A percentile compares a stretch with the other conserved stretches of the same genome.
These are phyloP conservation scores for Plebejus melissa DNA, from an alignment of 2,888 invertebrate species.

Conservation along the genomic window DNA sequence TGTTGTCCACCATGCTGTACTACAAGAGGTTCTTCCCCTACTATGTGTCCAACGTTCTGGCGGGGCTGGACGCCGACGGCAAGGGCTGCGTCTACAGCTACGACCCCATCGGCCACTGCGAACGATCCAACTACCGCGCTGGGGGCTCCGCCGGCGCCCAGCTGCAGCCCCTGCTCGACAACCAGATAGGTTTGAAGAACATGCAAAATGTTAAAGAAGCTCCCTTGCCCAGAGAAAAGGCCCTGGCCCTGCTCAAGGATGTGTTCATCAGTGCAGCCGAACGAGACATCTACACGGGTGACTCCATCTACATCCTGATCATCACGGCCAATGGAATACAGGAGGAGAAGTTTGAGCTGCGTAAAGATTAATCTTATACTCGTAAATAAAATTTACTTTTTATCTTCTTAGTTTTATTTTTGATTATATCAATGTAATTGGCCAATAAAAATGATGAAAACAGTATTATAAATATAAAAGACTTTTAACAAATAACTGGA, in stretches of 20 bases:
- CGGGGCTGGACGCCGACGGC: constrained; percentile 95
- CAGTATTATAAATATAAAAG: constrained; percentile 35
- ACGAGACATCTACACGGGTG: constrained; percentile 98
- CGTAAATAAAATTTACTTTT: constrained; percentile 38
- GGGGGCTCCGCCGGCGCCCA: constrained; percentile 94
- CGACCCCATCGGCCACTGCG: constrained; percentile 98
- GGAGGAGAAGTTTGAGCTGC: constrained; percentile 86
- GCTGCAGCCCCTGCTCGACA: constrained; percentile 96
- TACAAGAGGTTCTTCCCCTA: constrained; percentile 99
- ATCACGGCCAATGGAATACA: constrained; percentile 92
- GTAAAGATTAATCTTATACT: constrained; percentile 88
- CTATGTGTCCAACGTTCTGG: constrained; percentile 96
- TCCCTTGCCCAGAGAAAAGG: constrained; percentile 87
- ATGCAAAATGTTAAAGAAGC: constrained; percentile 83
- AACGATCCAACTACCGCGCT: constrained; percentile 89
- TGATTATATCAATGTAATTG: not conserved
- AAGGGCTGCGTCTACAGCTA: constrained; percentile 97
- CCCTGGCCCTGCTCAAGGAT: constrained; percentile 92
- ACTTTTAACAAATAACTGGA: constrained; percentile 58
- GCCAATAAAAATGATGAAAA: constrained; percentile 8
- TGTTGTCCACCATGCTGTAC: constrained; percentile 97
- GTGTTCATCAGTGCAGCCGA: constrained; percentile 98
- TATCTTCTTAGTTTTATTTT: constrained; percentile 41
- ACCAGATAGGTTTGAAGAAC: constrained; percentile 95
- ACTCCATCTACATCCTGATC: constrained; percentile 90